Base-by-base conservation (phyloP, 2,888 invertebrate genomes). In the Drosophila atroscutellata region DNA sequence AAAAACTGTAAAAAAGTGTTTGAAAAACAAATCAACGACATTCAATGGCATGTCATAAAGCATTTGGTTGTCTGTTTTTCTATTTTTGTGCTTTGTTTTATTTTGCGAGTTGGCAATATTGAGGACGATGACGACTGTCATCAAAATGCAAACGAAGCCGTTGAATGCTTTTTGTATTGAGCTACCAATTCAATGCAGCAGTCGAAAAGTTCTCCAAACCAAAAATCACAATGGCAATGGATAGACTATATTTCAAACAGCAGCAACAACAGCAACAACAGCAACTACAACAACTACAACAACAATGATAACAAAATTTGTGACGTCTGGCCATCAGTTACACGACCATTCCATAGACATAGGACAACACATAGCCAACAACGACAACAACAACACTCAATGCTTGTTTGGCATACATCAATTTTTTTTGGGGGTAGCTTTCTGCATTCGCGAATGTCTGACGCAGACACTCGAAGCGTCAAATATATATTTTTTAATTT, bases 101-200 rank as follows among this genome's bases (percentile, higher is more conserved):
- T 56, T 54, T 39, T 45, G 57, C 32, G 47, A 37, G 49, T 57
- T 64, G 75, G 59, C 56, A 73, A 66, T 61, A 63, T 69, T 65
- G 75, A 70, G 69, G 64, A 79, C 72, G 56, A 60, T 67, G 73
- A 86, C 72, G 80, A 78, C 90, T 86, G 84, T 90, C 86, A 86
- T 86, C 89, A 90, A 90, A 86, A 86, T 86, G 86, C 86, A 90
- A 86, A 86, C 87, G 81, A 90, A 86, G 79, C 82, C 85, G 57
- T 74, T 63, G 74, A 89, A 81, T 73, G 76, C 76, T 75, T 89
- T 89, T 78, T 86, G 75, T 76, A 81, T 70, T 69, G 72, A 78
- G 64, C 75, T 50, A 63, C 39, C 63, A 68, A 72, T 75, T 73
- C 65, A 64, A 62, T 79, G 75, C 83, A 55, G 75, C 83, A 78